Evolutionary conservation across 2,113 vertebrate species (phyloP).

Genomic region (Mobula birostris): DNA sequence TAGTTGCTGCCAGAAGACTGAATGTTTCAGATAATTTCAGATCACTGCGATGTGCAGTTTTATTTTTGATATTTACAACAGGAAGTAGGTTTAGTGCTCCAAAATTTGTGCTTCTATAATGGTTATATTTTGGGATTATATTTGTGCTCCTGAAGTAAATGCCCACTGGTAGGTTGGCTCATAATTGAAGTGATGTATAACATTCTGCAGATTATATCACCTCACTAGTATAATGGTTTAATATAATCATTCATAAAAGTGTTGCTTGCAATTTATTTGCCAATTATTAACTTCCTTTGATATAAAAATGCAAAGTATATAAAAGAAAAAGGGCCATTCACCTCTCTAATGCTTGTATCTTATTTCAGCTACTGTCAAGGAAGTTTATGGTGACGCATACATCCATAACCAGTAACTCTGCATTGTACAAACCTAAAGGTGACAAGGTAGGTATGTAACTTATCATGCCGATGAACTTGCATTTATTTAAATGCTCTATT

Average conservation of each 20-base stretch:
- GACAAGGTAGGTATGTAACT: conserved; percentile 60
- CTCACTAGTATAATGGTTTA: not conserved
- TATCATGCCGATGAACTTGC: not conserved
- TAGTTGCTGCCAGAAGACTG: no score
- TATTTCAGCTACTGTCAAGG: conserved; percentile 71
- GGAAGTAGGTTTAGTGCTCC: not conserved
- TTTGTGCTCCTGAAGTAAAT: no score
- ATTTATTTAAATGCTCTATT: not conserved
- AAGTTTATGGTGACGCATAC: conserved; percentile 77
- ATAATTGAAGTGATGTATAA: not conserved
- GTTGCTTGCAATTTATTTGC: not conserved
- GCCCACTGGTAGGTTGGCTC: not conserved
- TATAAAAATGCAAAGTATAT: not conserved
- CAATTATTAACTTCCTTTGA: not conserved
- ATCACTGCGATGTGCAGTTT: not conserved
- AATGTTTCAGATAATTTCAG: no score
- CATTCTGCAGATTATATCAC: not conserved
- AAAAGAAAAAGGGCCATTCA: not conserved
- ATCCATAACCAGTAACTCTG: conserved; percentile 78
- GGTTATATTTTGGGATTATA: not conserved
- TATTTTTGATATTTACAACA: not conserved
- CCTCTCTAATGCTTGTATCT: not conserved
- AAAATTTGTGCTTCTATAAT: not conserved
- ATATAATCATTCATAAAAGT: not conserved
- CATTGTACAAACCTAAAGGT: conserved; percentile 63